Conservation (phyloP, 2,888 invertebrate species). For the Cerceris ruficornis region DNA sequence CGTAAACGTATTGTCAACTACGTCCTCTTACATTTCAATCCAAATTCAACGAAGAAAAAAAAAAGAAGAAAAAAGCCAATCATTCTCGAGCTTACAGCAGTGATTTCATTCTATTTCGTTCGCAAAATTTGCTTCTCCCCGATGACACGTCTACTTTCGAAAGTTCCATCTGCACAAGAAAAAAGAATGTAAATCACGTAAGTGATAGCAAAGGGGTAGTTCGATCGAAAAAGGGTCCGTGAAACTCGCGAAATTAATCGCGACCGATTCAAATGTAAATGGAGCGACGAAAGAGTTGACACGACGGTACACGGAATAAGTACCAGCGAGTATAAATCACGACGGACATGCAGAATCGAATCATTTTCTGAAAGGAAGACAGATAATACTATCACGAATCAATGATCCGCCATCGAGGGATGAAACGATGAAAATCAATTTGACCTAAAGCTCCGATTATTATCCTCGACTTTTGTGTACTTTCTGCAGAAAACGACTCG, state of each 20-base stretch:
- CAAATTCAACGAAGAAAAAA: not conserved
- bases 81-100: not conserved
- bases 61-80: not conserved
- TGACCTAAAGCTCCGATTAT: not conserved
- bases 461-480: not conserved
- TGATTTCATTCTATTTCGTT: not conserved
- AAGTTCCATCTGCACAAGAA: not conserved
- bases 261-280: conserved; percentile 37
- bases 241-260: not conserved
- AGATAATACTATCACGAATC: not conserved
- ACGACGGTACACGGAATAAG: not conserved
- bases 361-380: conserved; percentile 23
- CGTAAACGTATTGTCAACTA: conserved; percentile 33
- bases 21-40: conserved; percentile 34
- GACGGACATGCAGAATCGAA: conserved; percentile 12
- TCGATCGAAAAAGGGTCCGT: conserved; percentile 42
- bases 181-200: not conserved
- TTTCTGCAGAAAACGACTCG: not conserved
- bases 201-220: conserved; percentile 2
- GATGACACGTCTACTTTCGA: not conserved
- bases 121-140: conserved; percentile 37
- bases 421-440: not conserved
- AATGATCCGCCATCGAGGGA: not conserved
- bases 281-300: conserved; percentile 18
- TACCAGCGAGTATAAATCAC: conserved; percentile 6